phyloP scores from a whole-genome alignment of 2,888 invertebrate genomes.

The Morpho helenor region DNA sequence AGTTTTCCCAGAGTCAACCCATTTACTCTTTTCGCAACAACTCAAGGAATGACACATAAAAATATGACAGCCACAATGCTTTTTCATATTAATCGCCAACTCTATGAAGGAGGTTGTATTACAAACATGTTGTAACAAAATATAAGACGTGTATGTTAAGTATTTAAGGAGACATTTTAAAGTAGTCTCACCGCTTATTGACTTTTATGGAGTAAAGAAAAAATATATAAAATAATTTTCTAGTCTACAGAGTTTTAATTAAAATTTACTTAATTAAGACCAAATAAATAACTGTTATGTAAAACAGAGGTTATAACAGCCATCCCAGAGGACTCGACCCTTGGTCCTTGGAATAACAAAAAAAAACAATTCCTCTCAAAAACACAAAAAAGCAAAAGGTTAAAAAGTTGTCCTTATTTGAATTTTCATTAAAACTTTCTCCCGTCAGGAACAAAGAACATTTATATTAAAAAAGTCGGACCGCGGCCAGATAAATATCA shows the following conservation, averaged over 20 bases:
- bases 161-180: too few relatives aligned
- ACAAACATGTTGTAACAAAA: too few relatives aligned
- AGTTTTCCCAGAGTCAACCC: too few relatives aligned
- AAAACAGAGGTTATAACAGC: constrained; percentile 18
- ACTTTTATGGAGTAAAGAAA: neutral
- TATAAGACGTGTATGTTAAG: too few relatives aligned
- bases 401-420: constrained; percentile 73
- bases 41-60: too few relatives aligned
- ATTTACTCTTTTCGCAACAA: too few relatives aligned
- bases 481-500: constrained; percentile 77
- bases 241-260: neutral
- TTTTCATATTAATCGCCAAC: too few relatives aligned
- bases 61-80: too few relatives aligned
- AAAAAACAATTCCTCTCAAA: constrained; percentile 52
- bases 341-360: constrained; percentile 55
- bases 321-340: constrained; percentile 26
- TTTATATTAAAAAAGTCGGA: constrained; percentile 79
- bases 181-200: too few relatives aligned
- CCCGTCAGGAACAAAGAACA: constrained; percentile 78
- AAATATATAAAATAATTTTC: neutral
- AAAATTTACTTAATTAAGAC: neutral
- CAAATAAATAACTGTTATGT: constrained; percentile 13
- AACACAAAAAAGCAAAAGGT: constrained; percentile 63
- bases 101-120: too few relatives aligned
- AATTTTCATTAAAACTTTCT: constrained; percentile 75